A percentile compares a stretch with the other conserved stretches of the same genome.
phyloP scores from a whole-genome alignment of 1,140 invertebrate species.

The Eufriesea mexicana region DNA sequence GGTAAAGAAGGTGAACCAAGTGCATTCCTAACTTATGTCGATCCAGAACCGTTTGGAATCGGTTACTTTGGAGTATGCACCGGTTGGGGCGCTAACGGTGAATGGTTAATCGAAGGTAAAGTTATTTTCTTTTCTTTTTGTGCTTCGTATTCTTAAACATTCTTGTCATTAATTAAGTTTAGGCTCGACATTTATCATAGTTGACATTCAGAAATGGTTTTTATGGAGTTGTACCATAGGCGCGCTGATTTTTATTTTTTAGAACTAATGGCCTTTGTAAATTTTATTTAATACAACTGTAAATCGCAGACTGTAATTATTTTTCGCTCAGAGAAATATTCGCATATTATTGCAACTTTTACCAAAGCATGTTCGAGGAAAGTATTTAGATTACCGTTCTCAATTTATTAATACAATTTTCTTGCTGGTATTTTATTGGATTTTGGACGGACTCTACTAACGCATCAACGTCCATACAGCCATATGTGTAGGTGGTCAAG shows the following conservation, averaged over 20 bases:
- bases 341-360: not conserved
- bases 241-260: not conserved
- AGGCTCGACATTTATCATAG: no score
- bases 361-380: not conserved
- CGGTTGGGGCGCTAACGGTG: conserved; percentile 91
- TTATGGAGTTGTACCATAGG: not conserved
- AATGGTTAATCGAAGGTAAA: conserved; percentile 91
- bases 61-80: conserved; percentile 91
- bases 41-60: conserved; percentile 87
- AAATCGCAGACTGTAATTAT: not conserved
- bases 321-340: not conserved
- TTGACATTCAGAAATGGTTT: not conserved
- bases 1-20: conserved; percentile 87
- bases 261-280: not conserved
- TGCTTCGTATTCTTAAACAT: not conserved
- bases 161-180: not conserved
- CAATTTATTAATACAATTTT: conserved; percentile 56
- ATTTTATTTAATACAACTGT: not conserved
- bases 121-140: not conserved
- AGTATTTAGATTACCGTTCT: not conserved
- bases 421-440: conserved; percentile 64
- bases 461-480: conserved; percentile 69
- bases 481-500: conserved; percentile 75
- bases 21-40: conserved; percentile 87
- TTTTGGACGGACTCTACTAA: conserved; percentile 65